Evolutionary conservation across 2,888 invertebrate genomes (phyloP), one percentile per base, ranked within the genome.

Genomic region (Pandemis corylana): DNA sequence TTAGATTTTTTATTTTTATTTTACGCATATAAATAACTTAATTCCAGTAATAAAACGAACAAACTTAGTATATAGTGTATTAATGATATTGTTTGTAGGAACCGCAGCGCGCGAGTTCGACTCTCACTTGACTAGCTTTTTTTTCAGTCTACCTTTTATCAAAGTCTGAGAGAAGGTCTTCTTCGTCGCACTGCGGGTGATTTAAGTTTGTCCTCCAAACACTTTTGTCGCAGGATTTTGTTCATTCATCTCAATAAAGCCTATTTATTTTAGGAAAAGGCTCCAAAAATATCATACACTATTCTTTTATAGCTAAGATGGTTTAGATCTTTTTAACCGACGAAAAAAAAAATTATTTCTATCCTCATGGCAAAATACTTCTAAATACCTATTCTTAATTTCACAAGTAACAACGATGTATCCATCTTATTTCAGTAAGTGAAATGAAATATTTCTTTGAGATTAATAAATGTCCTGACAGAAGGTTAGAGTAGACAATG

Each of bases 131-230:
- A 36, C 28, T 36, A 36, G 28, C 7, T 59, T 65, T 66, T 64
- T 20, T 66, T 51, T 46, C 9, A 51, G 49, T 15, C 36, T 36
- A 51, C 13, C 51, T 66, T 46, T n/a, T 41, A 41, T n/a, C 41
- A 56, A 46, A 41, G 41, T n/a, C 36, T n/a, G 13, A 28, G 28
- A 7, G 49, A 49, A 20, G 13, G 28, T 46, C 28, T 20, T 28
- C 1, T 65, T 59, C 46, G 67, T 13, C 68, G 72, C 72, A 73
- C 56, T 73, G 72, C 72, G 63, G 72, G 44, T 46, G 63, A 15
- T 63, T 72, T 28, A 46, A 73, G 66, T 36, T 59, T 72, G 56
- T 9, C 72, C 63, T 46, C 56, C 36, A 56, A 63, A 53, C 28
- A 15, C 20, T 7, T 13, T 7, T 15, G 36, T 10, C n/a, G 10